Evolutionary conservation across 1,140 invertebrate genomes (phyloP).

Genomic region (Maniola jurtina): DNA sequence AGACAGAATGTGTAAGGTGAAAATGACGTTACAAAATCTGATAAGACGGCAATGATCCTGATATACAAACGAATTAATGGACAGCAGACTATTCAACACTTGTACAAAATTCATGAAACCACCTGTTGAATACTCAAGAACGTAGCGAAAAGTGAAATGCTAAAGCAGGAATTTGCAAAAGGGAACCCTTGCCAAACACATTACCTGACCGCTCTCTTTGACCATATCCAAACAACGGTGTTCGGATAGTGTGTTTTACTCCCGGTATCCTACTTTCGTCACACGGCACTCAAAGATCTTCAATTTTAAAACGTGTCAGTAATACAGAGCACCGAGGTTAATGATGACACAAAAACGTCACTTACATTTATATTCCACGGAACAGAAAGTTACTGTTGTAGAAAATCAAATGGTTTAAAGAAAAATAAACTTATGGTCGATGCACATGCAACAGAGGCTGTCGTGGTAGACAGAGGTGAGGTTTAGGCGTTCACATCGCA

Average conservation of each 20-base stretch:
- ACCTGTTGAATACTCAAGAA: slow-evolving; percentile 22
- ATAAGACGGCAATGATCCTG: no score
- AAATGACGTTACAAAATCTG: neutral
- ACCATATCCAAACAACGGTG: slow-evolving; percentile 49
- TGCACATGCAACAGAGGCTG: slow-evolving; percentile 66
- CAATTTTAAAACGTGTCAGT: slow-evolving; percentile 46
- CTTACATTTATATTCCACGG: slow-evolving; percentile 58
- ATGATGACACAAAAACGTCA: slow-evolving; percentile 63
- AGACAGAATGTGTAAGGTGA: neutral
- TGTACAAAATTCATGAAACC: slow-evolving; percentile 9
- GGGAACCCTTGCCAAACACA: slow-evolving; percentile 6
- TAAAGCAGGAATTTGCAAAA: slow-evolving; percentile 12
- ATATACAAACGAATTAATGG: neutral
- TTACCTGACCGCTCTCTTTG: slow-evolving; percentile 49
- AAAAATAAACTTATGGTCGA: slow-evolving; percentile 50
- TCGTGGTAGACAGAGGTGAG: slow-evolving; percentile 63
- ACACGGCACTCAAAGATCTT: slow-evolving; percentile 47
- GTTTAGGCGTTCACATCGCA: slow-evolving; percentile 74
- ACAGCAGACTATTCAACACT: neutral
- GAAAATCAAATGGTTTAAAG: slow-evolving; percentile 46
- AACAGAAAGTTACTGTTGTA: slow-evolving; percentile 32
- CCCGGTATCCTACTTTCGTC: slow-evolving; percentile 41
- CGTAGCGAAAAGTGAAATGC: slow-evolving; percentile 10
- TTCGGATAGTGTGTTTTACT: slow-evolving; percentile 27
- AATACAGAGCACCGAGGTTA: slow-evolving; percentile 48